A percentile compares a stretch with the other conserved stretches of the same genome.
Conservation (phyloP, 2,113 vertebrate species). For the Onychorhynchus coronatus region DNA sequence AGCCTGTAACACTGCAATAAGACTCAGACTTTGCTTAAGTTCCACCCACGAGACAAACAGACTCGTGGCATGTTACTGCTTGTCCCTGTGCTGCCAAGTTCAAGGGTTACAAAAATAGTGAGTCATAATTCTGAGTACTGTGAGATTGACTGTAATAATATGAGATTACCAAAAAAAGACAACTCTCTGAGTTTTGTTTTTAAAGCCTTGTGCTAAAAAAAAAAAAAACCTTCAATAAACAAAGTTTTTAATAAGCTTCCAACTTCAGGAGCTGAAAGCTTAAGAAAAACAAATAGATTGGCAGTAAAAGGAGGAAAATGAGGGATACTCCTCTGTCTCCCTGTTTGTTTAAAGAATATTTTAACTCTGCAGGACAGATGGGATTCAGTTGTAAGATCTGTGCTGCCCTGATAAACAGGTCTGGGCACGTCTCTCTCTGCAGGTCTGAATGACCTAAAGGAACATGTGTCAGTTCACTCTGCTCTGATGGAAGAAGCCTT, state of each 20-base stretch:
- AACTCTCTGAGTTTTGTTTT: not conserved
- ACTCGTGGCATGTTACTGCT: not conserved
- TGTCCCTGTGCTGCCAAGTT: conserved; percentile 5
- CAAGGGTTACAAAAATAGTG: not conserved
- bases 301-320: not conserved
- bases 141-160: not conserved
- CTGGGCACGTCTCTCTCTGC: not conserved
- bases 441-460: not conserved
- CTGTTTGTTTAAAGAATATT: not conserved
- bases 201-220: conserved; percentile 34
- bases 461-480: not conserved
- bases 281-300: not conserved
- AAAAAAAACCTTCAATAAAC: not conserved
- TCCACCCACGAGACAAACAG: not conserved
- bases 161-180: conserved; percentile 51
- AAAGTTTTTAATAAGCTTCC: not conserved
- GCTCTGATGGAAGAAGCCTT: not conserved
- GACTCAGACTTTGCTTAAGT: not conserved
- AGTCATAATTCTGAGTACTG: not conserved
- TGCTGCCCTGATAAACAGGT: not conserved
- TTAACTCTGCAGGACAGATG: not conserved
- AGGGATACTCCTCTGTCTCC: not conserved
- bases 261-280: not conserved
- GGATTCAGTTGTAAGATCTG: not conserved
- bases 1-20: not conserved